Evolutionary conservation across 2,797 vertebrate genomes (phyloP).

Genomic region (Avahi laniger): DNA sequence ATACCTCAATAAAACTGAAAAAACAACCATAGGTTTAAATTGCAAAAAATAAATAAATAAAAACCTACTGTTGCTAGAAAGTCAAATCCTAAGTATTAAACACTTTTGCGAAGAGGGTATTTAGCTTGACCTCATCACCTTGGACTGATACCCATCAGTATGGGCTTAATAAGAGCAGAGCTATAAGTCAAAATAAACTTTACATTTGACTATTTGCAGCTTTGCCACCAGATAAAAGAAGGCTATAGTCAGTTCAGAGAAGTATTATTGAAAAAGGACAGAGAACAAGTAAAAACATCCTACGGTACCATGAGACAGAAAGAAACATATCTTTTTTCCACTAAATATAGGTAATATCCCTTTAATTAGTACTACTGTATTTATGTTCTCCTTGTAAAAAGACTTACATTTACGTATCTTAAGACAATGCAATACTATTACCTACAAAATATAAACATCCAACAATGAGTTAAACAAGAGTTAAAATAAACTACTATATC

Average conservation of each 20-base stretch:
- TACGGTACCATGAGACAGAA: not conserved
- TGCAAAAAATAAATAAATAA: not conserved
- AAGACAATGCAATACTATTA: not conserved
- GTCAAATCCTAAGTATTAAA: not conserved
- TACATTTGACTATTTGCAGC: not conserved
- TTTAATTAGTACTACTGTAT: not conserved
- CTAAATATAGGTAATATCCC: not conserved
- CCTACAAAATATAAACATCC: not conserved
- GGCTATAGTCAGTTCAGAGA: not conserved
- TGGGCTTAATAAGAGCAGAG: not conserved
- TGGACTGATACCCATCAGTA: not conserved
- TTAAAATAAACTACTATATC: not conserved
- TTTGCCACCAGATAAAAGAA: not conserved
- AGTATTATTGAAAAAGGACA: not conserved
- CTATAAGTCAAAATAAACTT: not conserved
- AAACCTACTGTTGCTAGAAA: not conserved
- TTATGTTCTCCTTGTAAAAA: not conserved
- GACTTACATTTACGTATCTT: not conserved
- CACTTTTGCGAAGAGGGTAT: not conserved
- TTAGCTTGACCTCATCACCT: not conserved
- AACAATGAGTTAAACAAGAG: not conserved
- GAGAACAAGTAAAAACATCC: not conserved
- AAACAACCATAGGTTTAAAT: not conserved
- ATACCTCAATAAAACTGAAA: not conserved
- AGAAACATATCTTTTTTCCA: not conserved